Evolutionary conservation across 2,888 invertebrate species (phyloP), one percentile per base, ranked within the genome.

Genomic region (Leuctra nigra): DNA sequence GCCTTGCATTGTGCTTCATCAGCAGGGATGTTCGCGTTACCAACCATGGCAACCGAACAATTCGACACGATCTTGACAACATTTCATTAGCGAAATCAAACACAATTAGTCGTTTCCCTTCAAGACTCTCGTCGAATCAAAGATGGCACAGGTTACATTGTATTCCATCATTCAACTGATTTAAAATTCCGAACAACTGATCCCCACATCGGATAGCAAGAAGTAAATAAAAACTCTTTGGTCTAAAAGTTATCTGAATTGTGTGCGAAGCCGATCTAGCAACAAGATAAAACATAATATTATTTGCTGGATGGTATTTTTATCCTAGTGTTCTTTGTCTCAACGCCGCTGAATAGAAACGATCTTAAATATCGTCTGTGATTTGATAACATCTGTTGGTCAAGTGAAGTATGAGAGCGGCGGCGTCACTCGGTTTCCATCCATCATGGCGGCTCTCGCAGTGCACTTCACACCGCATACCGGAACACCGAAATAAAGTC

Each of bases 371-470:
- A 39, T 39, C 39, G 39, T 20, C 16, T 39, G 9, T 7, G 20
- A 39, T 18, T 18, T 44, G 44, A 44, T 44, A 44, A 44, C 22
- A 44, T 44, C 44, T 44, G n/a, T 44, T 44, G 44, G 39, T 9
- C 20, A 23, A 44, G 44, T 23, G 20, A 23, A 9, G 20, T 20
- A 20, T 23, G 22, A 39, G 23, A 44, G 22, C 20, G n/a, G n/a
- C n/a, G n/a, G n/a, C n/a, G n/a, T n/a, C n/a, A n/a, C n/a, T n/a
- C n/a, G n/a, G n/a, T n/a, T n/a, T n/a, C n/a, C n/a, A n/a, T n/a
- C n/a, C n/a, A n/a, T n/a, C n/a, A n/a, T n/a, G n/a, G 39, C 39
- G 11, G 18, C 16, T 16, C 2, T 11, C 39, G 39, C 2, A 9
- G 16, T 18, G 16, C 16, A 20, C 2, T 18, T n/a, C n/a, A n/a